Evolutionary conservation across 2,797 vertebrate species (phyloP).

Genomic region (Pseudochirops cupreus): DNA sequence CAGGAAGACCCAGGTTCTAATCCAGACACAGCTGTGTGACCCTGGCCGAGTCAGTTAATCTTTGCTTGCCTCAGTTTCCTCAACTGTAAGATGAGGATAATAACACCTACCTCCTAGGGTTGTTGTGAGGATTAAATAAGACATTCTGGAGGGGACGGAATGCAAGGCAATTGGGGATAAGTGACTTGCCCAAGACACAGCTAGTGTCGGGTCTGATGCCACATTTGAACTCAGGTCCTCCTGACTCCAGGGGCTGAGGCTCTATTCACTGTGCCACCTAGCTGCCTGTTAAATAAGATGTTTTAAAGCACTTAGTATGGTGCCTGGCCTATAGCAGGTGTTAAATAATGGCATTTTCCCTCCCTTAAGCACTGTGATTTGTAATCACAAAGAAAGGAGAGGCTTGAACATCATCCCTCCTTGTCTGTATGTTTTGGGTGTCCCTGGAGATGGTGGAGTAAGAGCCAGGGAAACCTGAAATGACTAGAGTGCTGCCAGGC

Average conservation of each 20-base stretch:
- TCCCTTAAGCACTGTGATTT: neutral
- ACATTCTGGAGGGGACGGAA: no score
- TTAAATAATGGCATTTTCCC: neutral
- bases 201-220: no score
- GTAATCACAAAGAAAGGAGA: neutral
- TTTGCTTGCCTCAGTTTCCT: neutral
- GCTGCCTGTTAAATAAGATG: no score
- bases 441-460: neutral
- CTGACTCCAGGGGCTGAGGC: no score
- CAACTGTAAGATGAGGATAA: neutral
- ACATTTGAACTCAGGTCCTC: no score
- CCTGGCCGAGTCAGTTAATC: no score
- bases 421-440: no score
- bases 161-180: no score
- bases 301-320: neutral
- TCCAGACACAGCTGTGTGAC: neutral
- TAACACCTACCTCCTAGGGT: neutral
- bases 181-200: no score
- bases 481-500: neutral
- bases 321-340: neutral
- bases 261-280: no score
- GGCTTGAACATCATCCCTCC: neutral
- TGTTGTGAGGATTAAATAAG: neutral
- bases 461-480: accelerated
- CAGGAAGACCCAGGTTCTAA: neutral